These are phyloP conservation scores for Gadus chalcogrammus DNA, from an alignment of 2,113 vertebrate genomes.

Conservation along the genomic window DNA sequence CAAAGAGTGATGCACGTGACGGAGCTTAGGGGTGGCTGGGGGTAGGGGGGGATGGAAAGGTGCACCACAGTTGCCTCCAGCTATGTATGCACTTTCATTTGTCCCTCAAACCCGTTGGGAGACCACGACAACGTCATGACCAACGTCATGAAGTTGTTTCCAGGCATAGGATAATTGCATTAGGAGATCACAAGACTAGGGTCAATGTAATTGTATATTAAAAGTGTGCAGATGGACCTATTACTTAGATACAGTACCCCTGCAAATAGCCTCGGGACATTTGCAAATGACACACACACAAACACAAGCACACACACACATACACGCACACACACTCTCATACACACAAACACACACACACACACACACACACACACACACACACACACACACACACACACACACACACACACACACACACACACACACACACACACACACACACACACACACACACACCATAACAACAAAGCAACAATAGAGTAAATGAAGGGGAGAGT, in stretches of 20 bases:
- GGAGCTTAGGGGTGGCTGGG: background rate
- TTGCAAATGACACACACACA: background rate
- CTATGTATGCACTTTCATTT: constrained; percentile 22
- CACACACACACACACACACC: background rate
- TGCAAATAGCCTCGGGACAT: too few relatives aligned
- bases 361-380: background rate
- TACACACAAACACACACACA: constrained; percentile 11
- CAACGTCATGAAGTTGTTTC: too few relatives aligned
- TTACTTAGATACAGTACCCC: too few relatives aligned
- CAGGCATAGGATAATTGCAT: too few relatives aligned
- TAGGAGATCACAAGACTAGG: too few relatives aligned
- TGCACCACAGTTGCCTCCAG: constrained; percentile 21
- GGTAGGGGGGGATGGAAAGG: constrained; percentile 10
- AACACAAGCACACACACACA: background rate
- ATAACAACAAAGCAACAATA: background rate
- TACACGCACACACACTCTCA: constrained; percentile 2
- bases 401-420: constrained; percentile 10
- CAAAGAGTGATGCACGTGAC: constrained; percentile 18
- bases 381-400: constrained; percentile 2
- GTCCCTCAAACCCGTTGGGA: constrained; percentile 25
- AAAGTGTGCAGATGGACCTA: too few relatives aligned
- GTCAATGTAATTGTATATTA: too few relatives aligned
- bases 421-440: constrained; percentile 8
- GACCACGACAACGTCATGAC: constrained; percentile 20
- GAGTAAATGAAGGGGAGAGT: background rate